These are phyloP conservation scores for Smittia aterrima DNA, from an alignment of 2,888 invertebrate species.

Conservation along the genomic window DNA sequence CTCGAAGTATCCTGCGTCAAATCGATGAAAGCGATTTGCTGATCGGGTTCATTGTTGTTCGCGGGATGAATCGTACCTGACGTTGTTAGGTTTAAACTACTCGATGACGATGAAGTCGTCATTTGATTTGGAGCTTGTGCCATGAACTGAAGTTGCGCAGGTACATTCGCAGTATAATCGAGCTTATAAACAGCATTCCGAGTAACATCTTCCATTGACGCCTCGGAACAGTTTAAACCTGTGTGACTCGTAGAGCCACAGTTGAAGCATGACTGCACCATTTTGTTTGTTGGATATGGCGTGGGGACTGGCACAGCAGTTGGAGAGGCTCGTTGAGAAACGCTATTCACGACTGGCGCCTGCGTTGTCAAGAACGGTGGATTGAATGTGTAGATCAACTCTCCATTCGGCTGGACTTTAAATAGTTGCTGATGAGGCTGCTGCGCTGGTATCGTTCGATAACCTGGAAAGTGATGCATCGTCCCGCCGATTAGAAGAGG, in stretches of 20 bases:
- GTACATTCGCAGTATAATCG: conserved; percentile 57
- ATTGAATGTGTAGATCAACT: conserved; percentile 16
- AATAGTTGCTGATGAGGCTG: conserved; percentile 45
- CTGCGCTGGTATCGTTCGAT: conserved; percentile 42
- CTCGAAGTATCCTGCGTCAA: conserved; percentile 38
- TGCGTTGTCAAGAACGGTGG: background rate
- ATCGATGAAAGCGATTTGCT: conserved; percentile 21
- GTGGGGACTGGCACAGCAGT: conserved; percentile 17
- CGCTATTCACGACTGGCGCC: background rate
- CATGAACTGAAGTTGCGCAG: background rate
- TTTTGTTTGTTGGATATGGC: conserved; percentile 48
- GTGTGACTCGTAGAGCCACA: conserved; percentile 83
- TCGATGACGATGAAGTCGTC: background rate
- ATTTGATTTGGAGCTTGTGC: background rate
- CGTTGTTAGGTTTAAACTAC: conserved; percentile 3
- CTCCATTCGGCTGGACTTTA: background rate
- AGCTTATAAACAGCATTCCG: conserved; percentile 68
- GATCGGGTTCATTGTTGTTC: conserved; percentile 7
- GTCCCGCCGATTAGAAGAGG: conserved; percentile 14
- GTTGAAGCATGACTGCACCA: conserved; percentile 74
- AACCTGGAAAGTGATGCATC: conserved; percentile 18
- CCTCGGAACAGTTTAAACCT: conserved; percentile 84
- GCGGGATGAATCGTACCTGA: background rate
- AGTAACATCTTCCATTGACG: conserved; percentile 90
- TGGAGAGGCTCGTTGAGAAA: conserved; percentile 35